Conservation (phyloP, 2,888 invertebrate species). For the Mesorhabditis sp. region DNA sequence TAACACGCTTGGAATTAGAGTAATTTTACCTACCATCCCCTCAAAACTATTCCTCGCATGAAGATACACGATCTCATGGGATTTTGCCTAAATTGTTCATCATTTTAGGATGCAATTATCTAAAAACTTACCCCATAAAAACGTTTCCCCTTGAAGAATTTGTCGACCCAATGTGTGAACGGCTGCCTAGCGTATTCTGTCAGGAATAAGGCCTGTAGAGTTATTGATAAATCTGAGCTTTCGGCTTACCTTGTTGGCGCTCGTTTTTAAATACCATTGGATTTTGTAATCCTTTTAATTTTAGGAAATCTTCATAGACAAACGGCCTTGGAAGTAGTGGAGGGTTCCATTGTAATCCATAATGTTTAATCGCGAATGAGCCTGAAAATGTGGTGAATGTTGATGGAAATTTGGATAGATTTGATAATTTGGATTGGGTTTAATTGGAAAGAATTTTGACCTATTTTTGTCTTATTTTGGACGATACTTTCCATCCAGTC, state of each 20-base stretch:
- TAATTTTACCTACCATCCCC: not conserved
- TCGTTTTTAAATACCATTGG: not conserved
- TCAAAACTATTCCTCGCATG: conserved; percentile 6
- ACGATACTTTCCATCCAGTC: conserved; percentile 5
- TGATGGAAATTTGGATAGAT: not conserved
- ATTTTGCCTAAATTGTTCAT: not conserved
- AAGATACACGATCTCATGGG: not conserved
- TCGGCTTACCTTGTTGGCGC: not conserved
- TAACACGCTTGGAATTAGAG: not conserved
- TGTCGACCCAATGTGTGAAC: not conserved
- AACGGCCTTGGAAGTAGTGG: not conserved
- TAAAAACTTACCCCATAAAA: not conserved
- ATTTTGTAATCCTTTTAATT: not conserved
- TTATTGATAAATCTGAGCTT: not conserved
- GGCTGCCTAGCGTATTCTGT: not conserved
- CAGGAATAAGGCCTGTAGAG: not conserved
- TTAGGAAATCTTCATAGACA: conserved; percentile 1
- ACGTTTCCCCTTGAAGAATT: not conserved
- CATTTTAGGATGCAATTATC: not conserved
- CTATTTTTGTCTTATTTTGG: not conserved
- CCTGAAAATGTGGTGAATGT: not conserved
- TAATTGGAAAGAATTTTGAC: not conserved
- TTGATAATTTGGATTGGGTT: not conserved
- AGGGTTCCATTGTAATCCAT: not conserved
- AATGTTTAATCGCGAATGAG: not conserved